Conservation (phyloP, 2,797 vertebrate species). For the Xiphorhynchus erythropygius region DNA sequence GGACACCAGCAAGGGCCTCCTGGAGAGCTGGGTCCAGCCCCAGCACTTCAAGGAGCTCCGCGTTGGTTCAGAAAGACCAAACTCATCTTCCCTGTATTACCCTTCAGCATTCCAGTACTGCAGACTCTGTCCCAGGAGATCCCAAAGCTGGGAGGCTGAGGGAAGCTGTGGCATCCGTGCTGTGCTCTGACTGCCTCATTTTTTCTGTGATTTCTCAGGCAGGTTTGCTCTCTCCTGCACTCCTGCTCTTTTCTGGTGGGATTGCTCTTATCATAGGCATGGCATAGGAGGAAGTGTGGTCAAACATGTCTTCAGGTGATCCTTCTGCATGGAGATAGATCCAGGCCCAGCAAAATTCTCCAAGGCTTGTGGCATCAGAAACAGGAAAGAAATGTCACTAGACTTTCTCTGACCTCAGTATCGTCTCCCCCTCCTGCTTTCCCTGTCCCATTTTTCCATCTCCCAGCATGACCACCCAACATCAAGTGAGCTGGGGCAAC, state of each 20-base stretch:
- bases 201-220: neutral
- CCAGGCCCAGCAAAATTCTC: neutral
- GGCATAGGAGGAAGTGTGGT: accelerated
- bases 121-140: neutral
- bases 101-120: neutral
- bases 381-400: neutral
- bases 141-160: neutral
- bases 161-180: accelerated
- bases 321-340: neutral
- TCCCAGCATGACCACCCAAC: neutral
- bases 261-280: accelerated
- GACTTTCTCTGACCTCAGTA: neutral
- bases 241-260: neutral
- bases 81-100: neutral
- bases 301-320: neutral
- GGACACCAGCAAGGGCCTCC: neutral
- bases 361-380: neutral
- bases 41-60: accelerated
- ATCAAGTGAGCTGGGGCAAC: neutral
- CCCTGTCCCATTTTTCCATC: neutral
- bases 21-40: neutral
- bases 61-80: neutral
- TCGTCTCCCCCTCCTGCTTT: neutral
- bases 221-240: neutral
- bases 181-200: neutral